Evolutionary conservation across 2,797 vertebrate genomes (phyloP).

Genomic region (Esox lucius): DNA sequence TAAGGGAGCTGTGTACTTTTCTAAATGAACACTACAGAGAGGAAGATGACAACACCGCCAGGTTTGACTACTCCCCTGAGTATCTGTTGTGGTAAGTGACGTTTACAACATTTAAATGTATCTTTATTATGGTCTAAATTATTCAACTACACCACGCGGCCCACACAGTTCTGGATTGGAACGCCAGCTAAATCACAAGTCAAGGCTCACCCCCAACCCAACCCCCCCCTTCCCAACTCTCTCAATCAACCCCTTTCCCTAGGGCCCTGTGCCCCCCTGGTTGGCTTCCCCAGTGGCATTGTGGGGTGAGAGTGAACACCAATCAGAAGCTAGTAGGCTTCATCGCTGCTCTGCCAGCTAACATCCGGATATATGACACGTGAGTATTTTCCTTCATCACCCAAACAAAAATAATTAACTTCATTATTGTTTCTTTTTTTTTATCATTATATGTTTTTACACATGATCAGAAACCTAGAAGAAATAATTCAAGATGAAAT

Average conservation of each 20-base stretch:
- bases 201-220: too few species aligned
- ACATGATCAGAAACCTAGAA: too few species aligned
- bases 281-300: conserved; percentile 90
- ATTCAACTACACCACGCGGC: too few species aligned
- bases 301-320: conserved; percentile 86
- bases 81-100: conserved; percentile 90
- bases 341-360: conserved; percentile 90
- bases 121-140: not conserved
- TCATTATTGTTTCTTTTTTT: too few species aligned
- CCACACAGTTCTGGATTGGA: too few species aligned
- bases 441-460: too few species aligned
- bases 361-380: conserved; percentile 85
- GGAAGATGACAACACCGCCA: conserved; percentile 75
- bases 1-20: conserved; percentile 59
- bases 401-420: too few species aligned
- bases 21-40: conserved; percentile 67
- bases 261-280: conserved; percentile 91
- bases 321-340: conserved; percentile 96
- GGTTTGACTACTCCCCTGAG: conserved; percentile 84
- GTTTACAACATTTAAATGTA: not conserved
- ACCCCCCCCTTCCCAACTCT: not conserved
- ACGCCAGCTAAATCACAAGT: too few species aligned
- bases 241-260: conserved; percentile 11
- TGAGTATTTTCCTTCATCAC: conserved; percentile 66
- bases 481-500: too few species aligned